Percentiles rank a stretch among this genome's conserved stretches.
These are phyloP conservation scores for Tribolium freemani DNA, from an alignment of 2,888 invertebrate species.

Conservation along the genomic window DNA sequence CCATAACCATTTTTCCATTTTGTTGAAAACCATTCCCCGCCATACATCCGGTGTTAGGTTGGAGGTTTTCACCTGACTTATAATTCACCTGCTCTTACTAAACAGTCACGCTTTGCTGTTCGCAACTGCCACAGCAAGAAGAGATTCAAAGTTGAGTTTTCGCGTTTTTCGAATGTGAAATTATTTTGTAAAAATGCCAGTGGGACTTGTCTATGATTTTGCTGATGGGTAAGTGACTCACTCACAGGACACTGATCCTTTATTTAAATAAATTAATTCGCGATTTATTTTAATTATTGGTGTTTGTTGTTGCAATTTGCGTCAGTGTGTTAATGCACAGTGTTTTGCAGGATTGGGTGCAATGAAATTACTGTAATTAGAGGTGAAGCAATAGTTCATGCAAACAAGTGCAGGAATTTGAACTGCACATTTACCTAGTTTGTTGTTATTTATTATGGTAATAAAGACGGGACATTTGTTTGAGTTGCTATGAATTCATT, in stretches of 20 bases:
- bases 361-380: constrained; percentile 26
- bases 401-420: constrained; percentile 12
- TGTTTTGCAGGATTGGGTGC: constrained; percentile 1
- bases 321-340: constrained; percentile 6
- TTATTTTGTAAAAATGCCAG: constrained; percentile 67
- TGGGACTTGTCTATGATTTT: constrained; percentile 74
- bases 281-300: constrained; percentile 10
- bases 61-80: constrained; percentile 57
- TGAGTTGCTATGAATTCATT: background rate
- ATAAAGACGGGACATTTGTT: background rate
- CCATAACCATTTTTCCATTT: constrained; percentile 23
- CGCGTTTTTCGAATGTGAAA: background rate
- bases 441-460: background rate
- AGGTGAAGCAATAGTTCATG: constrained; percentile 24
- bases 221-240: constrained; percentile 70
- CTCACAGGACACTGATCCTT: constrained; percentile 13
- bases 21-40: constrained; percentile 44
- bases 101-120: constrained; percentile 52
- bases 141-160: background rate
- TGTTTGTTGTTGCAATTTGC: constrained; percentile 12
- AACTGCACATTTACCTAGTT: constrained; percentile 1
- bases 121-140: constrained; percentile 30
- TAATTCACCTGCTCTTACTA: constrained; percentile 57
- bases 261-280: background rate
- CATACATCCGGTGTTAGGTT: constrained; percentile 53